A percentile compares a stretch with the other conserved stretches of the same genome.
Evolutionary conservation across 2,113 vertebrate species (phyloP).

Genomic region (Toxotes jaculatrix): DNA sequence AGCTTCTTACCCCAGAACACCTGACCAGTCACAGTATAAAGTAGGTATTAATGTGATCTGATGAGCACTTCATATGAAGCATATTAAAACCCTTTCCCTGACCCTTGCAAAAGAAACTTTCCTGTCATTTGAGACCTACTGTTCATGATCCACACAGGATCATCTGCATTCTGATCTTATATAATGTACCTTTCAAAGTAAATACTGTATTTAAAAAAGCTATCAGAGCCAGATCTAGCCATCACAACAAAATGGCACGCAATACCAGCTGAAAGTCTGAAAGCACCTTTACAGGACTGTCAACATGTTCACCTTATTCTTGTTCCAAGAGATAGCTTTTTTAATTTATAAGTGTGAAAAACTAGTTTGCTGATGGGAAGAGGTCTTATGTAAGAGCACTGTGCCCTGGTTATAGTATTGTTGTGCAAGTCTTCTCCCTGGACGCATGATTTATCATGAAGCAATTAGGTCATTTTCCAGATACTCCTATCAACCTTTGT

Average conservation of each 20-base stretch:
- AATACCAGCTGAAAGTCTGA: background rate
- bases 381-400: slow-evolving; percentile 53
- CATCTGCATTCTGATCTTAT: background rate
- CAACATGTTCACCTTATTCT: background rate
- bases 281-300: no score
- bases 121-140: background rate
- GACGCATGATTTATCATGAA: slow-evolving; percentile 50
- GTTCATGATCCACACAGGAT: background rate
- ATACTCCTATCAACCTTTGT: slow-evolving; percentile 38
- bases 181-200: background rate
- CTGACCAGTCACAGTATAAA: no score
- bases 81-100: background rate
- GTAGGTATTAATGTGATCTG: no score
- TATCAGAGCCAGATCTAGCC: background rate
- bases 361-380: background rate
- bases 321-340: background rate
- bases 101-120: background rate
- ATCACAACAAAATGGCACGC: background rate
- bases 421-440: slow-evolving; percentile 57
- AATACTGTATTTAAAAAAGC: background rate
- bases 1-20: no score
- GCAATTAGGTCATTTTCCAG: slow-evolving; percentile 34
- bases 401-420: slow-evolving; percentile 37
- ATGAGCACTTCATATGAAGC: background rate
- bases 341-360: background rate